These are phyloP conservation scores for Centropus unirufus DNA, from an alignment of 2,113 vertebrate genomes.

Conservation along the genomic window DNA sequence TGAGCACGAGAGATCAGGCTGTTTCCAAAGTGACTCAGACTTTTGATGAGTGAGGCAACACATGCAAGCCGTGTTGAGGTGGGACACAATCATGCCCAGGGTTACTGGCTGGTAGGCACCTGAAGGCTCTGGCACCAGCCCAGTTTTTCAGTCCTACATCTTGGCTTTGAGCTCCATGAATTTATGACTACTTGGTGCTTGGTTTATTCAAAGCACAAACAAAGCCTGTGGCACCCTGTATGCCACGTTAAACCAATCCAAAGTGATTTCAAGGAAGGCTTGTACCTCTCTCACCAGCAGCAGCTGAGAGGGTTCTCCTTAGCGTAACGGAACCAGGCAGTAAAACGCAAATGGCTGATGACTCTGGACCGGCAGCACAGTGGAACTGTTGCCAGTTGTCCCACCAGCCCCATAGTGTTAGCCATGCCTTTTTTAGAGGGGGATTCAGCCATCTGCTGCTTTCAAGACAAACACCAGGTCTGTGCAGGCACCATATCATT, in stretches of 20 bases:
- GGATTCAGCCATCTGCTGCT: neutral
- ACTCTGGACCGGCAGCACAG: neutral
- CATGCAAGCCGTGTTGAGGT: neutral
- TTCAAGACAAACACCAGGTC: neutral
- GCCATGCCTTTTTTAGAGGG: neutral
- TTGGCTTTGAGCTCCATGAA: neutral
- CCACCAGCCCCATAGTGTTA: neutral
- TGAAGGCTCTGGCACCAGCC: neutral
- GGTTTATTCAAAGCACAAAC: neutral
- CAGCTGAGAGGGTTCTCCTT: neutral
- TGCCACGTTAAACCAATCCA: neutral
- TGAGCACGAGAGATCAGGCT: neutral
- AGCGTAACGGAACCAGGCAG: neutral
- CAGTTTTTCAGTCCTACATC: neutral
- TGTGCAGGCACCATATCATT: neutral
- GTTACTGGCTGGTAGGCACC: neutral
- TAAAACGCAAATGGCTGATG: neutral
- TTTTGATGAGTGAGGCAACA: neutral
- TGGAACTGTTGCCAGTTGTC: neutral
- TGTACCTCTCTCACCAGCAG: neutral
- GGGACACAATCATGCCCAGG: rapidly evolving
- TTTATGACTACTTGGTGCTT: rapidly evolving
- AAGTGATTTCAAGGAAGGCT: neutral
- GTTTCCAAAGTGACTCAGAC: neutral
- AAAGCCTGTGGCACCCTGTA: neutral